Percentiles rank a stretch among this genome's conserved stretches.
phyloP scores from a whole-genome alignment of 2,888 invertebrate species.

The Drosophila neonasuta region DNA sequence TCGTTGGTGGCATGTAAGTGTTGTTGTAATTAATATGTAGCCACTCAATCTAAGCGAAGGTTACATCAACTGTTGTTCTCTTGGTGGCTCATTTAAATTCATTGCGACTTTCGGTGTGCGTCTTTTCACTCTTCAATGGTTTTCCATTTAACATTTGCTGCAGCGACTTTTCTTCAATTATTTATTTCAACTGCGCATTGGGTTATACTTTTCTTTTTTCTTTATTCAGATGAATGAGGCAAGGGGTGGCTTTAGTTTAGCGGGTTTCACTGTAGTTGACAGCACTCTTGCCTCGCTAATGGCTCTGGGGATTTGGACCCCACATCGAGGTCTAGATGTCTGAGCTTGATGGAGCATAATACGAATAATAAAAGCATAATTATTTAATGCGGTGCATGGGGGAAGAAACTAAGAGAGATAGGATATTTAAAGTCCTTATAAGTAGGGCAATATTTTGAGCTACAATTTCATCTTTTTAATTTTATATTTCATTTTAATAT shows the following conservation, averaged over 20 bases:
- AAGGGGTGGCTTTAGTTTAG: conserved; percentile 55
- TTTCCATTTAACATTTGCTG: conserved; percentile 47
- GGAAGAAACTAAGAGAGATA: not conserved
- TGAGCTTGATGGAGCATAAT: conserved; percentile 52
- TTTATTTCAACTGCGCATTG: conserved; percentile 64
- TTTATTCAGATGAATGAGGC: conserved; percentile 1
- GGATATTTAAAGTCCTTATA: not conserved
- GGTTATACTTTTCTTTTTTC: conserved; percentile 1
- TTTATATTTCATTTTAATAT: too few species aligned
- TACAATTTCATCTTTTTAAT: too few species aligned
- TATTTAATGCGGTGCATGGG: conserved; percentile 45
- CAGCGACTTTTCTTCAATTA: conserved; percentile 34
- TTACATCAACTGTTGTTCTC: conserved; percentile 20
- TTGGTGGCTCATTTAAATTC: conserved; percentile 64
- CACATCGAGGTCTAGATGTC: conserved; percentile 15
- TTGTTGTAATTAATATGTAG: conserved; percentile 63
- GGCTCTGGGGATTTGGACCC: conserved; percentile 58
- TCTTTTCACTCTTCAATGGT: conserved; percentile 50
- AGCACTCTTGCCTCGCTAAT: conserved; percentile 59
- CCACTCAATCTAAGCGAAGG: conserved; percentile 45
- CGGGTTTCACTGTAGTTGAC: conserved; percentile 59
- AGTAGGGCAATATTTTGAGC: not conserved
- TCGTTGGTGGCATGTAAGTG: conserved; percentile 51
- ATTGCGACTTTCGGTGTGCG: conserved; percentile 39
- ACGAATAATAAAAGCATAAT: conserved; percentile 45